Evolutionary conservation across 2,797 vertebrate genomes (phyloP), one percentile per base, ranked within the genome.

Genomic region (Pseudotriccus pelzelni): DNA sequence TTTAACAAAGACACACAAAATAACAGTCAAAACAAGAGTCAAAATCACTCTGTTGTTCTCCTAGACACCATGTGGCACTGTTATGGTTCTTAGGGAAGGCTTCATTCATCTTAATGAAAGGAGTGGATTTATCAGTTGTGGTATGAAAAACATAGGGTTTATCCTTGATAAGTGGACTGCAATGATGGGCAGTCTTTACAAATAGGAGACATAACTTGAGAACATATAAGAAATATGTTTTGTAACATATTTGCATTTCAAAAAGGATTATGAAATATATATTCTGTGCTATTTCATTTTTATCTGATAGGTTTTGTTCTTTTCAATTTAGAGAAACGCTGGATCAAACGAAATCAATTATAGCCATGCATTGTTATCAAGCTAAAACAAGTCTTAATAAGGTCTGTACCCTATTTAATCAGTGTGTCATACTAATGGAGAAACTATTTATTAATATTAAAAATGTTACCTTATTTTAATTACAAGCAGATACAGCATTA

Each of bases 381-480:
- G 88, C 32, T 84, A 88, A 96, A 91, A 9, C 60, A 77, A 89
- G 36, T 37, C 56, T 73, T 83, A 92, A 84, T 89, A 86, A 95
- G 67, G 67, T 95, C 87, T 92, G 28, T 12, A 92, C 27, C 68
- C 36, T 69, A 21, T 69, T 95, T 93, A 94, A 95, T 66, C 70
- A 64, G 76, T 76, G 32, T 67, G 32, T 75, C 76, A 88, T 58
- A 93, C 91, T 82, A 89, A 67, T 18, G 76, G 21, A 36, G 19
- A 87, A 97, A 83, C 62, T 80, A 91, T 78, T 87, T 96, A 91
- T 64, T 94, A 95, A 91, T 83, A 93, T 96, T 95, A 34, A 92
- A 96, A 76, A 92, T 68, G 44, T 91, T 96, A 92, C 59, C 78
- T 94, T 94, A 28, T 95, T 96, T 97, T 94, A 97, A 95, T 97